phyloP scores from a whole-genome alignment of 2,888 invertebrate genomes.

The Drosophila lutescens region DNA sequence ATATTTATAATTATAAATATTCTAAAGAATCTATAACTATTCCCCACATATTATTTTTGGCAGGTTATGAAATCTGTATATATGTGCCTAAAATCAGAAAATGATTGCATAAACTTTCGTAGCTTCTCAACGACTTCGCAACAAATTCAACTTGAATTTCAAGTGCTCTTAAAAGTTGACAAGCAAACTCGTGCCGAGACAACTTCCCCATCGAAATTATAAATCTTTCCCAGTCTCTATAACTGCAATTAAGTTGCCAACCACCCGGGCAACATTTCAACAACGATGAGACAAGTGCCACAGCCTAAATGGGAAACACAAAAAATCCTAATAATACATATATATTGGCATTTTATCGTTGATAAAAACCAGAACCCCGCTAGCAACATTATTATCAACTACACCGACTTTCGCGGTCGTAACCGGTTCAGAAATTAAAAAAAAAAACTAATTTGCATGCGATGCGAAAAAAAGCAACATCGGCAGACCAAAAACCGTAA shows the following conservation, averaged over 20 bases:
- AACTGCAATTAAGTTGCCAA: constrained; percentile 9
- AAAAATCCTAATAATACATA: constrained; percentile 2
- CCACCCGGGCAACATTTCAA: constrained; percentile 13
- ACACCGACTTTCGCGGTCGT: constrained; percentile 15
- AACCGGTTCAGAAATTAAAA: constrained; percentile 59
- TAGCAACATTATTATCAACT: constrained; percentile 21
- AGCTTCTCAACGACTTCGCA: not conserved
- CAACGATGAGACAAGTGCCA: constrained; percentile 33
- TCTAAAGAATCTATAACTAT: not conserved
- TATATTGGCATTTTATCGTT: not conserved
- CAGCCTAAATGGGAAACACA: not conserved
- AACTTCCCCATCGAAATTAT: constrained; percentile 13
- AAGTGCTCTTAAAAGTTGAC: constrained; percentile 24
- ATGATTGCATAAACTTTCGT: constrained; percentile 5
- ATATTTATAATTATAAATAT: too few species aligned
- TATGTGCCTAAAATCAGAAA: not conserved
- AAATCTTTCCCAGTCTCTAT: constrained; percentile 4
- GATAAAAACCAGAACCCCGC: constrained; percentile 39
- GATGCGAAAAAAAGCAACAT: constrained; percentile 43
- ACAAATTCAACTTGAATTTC: constrained; percentile 11
- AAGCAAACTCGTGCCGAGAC: constrained; percentile 3
- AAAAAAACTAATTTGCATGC: constrained; percentile 61
- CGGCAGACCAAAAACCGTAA: constrained; percentile 26
- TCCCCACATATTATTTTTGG: not conserved
- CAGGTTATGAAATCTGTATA: too few species aligned